Base-by-base conservation (phyloP, 1,140 invertebrate genomes). In the Hesperophylax magnus region DNA sequence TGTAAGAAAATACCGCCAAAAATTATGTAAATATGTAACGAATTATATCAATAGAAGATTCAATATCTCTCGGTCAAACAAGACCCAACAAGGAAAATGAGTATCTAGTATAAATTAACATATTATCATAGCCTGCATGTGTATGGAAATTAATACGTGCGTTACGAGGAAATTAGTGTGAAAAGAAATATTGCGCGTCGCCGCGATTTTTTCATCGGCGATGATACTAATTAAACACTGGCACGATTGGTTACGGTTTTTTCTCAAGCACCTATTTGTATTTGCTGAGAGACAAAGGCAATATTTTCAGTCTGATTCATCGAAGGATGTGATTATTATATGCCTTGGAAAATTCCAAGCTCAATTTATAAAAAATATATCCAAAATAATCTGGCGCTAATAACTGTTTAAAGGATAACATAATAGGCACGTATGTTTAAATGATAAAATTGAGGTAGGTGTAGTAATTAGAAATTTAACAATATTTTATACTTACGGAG, bases 1-100 rank as follows among this genome's bases (percentile, higher is more conserved):
- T 56, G 34, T 78, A 24, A 18, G 67, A 61, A 61, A 61, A 79
- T 60, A 47, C 67, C 54, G 56, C 75, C 69, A 80, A 80, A 80
- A 69, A 72, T 80, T 80, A 80, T 69, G 81, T 67, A 82, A 79
- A 80, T 80, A 82, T 82, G 74, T 82, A 77, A 80, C 78, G 78
- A 80, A 78, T 80, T 82, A 82, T 82, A 82, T 80, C 78, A 77
- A 82, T 71, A 82, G 14, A 17, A 34, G 24, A 82, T 82, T 79
- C 77, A 82, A 82, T 82, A 82, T 78, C 78, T 79, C 63, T 31
- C 54, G 67, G 18, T 17, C 54, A 79, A 79, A 79, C 77, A 79
- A 39, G 20, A 65, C 58, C 54, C 54, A 24, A 61, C 14, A 65
- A 34, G 15, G 60, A 52, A 31, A 77, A 77, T 14, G 75, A 65